Conservation (phyloP, 2,888 invertebrate genomes). For the Panopea generosa region DNA sequence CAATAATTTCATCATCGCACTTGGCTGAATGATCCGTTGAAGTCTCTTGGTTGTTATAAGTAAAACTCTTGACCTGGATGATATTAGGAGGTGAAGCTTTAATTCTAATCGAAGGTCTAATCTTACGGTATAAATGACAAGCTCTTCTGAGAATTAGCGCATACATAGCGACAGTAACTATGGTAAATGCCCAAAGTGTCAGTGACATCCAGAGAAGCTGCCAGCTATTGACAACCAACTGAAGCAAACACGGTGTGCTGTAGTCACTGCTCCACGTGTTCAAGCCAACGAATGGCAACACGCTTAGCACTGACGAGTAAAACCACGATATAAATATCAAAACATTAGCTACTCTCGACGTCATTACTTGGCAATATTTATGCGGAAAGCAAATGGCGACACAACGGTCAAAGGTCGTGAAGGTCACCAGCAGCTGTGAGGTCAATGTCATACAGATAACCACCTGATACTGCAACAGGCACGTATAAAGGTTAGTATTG, state of each 20-base stretch:
- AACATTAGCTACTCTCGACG: conserved; percentile 14
- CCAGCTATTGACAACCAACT: conserved; percentile 28
- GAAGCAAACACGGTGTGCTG: conserved; percentile 29
- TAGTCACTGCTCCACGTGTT: conserved; percentile 35
- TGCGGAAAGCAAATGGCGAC: conserved; percentile 60
- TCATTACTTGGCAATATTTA: conserved; percentile 44
- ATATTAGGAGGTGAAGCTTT: neutral
- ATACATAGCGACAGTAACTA: conserved; percentile 53
- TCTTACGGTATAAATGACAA: conserved; percentile 27
- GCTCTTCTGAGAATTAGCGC: conserved; percentile 51
- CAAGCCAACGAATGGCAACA: conserved; percentile 42
- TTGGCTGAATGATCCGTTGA: neutral
- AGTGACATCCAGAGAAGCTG: conserved; percentile 38
- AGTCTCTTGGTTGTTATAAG: too few species aligned
- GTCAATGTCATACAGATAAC: conserved; percentile 58
- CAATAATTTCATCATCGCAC: neutral
- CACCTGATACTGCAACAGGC: conserved; percentile 58
- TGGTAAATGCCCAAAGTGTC: conserved; percentile 42
- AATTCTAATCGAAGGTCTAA: neutral
- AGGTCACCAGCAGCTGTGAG: conserved; percentile 53
- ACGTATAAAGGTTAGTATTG: conserved; percentile 33
- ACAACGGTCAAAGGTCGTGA: conserved; percentile 63
- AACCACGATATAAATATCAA: conserved; percentile 48
- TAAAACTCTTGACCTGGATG: neutral
- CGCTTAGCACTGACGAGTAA: conserved; percentile 29